Evolutionary conservation across 2,113 vertebrate genomes (phyloP).

Genomic region (Coptodon bakossiorum): DNA sequence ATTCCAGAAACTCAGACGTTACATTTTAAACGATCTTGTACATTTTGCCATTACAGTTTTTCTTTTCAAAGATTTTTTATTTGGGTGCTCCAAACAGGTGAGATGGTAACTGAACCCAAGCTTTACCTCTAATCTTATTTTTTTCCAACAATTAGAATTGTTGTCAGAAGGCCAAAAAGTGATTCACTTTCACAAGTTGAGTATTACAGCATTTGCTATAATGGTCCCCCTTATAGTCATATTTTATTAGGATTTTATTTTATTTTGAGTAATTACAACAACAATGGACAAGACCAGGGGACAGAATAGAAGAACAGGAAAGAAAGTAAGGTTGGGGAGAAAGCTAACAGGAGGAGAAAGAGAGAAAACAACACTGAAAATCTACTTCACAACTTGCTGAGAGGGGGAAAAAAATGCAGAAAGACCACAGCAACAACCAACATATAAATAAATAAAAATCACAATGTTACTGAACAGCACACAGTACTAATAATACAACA

Average conservation of each 20-base stretch:
- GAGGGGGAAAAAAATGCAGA: not conserved
- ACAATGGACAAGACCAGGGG: not conserved
- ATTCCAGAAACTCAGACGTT: not conserved
- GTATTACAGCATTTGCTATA: not conserved
- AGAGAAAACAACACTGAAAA: not conserved
- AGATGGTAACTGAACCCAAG: not conserved
- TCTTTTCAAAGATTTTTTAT: not conserved
- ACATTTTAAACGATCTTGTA: not conserved
- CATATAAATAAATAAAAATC: not conserved
- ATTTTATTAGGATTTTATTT: not conserved
- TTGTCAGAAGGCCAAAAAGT: not conserved
- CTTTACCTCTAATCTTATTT: not conserved
- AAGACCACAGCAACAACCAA: not conserved
- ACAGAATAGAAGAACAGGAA: not conserved
- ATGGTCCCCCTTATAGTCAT: not conserved
- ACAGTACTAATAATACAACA: not conserved
- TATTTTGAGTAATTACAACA: not conserved
- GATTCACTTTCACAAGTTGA: not conserved
- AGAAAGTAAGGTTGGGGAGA: not conserved
- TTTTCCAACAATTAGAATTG: not conserved
- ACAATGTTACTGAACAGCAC: not conserved
- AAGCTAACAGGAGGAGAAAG: not conserved
- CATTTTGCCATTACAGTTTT: not conserved
- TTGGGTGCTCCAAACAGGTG: not conserved
- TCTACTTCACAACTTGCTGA: not conserved